Percentiles rank a stretch among this genome's conserved stretches.
phyloP scores from a whole-genome alignment of 92 coral and sea anemone genomes.

The Porites cylindrica region DNA sequence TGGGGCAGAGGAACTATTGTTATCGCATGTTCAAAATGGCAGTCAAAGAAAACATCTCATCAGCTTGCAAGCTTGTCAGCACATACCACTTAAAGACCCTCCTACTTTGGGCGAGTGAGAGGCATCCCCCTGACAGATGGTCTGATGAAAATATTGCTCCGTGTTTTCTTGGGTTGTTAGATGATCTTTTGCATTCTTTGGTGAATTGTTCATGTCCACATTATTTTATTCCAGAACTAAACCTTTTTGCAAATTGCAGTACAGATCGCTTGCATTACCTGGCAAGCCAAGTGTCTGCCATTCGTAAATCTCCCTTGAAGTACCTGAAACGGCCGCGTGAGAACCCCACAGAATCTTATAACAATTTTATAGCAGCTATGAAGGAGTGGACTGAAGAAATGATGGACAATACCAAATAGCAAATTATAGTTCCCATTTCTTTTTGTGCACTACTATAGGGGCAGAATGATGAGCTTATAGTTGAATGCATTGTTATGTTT shows the following conservation, averaged over 20 bases:
- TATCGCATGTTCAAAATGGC: constrained; percentile 54
- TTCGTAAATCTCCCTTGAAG: constrained; percentile 44
- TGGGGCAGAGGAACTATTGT: constrained; percentile 32
- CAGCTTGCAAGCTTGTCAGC: constrained; percentile 28
- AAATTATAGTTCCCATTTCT: too few relatives aligned
- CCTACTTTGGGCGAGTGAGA: constrained; percentile 61
- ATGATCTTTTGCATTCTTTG: constrained; percentile 59
- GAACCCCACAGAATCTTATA: constrained; percentile 35
- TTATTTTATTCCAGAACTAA: constrained; percentile 55
- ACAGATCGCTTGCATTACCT: constrained; percentile 27
- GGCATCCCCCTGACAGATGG: constrained; percentile 47
- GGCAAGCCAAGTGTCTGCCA: constrained; percentile 49
- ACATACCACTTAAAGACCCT: constrained; percentile 69
- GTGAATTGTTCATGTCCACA: constrained; percentile 49
- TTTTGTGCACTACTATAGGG: too few relatives aligned
- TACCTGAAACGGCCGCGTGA: constrained; percentile 40
- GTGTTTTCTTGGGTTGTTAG: constrained; percentile 54
- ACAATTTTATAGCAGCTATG: constrained; percentile 41
- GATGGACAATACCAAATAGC: constrained; percentile 18
- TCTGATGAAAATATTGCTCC: constrained; percentile 46
- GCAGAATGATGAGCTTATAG: too few relatives aligned
- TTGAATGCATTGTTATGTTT: too few relatives aligned
- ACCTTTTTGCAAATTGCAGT: constrained; percentile 34
- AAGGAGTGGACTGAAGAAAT: constrained; percentile 46
- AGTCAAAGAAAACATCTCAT: constrained; percentile 24